Conservation (phyloP, 2,888 invertebrate species). For the Spatulosminthurus flaviceps region DNA sequence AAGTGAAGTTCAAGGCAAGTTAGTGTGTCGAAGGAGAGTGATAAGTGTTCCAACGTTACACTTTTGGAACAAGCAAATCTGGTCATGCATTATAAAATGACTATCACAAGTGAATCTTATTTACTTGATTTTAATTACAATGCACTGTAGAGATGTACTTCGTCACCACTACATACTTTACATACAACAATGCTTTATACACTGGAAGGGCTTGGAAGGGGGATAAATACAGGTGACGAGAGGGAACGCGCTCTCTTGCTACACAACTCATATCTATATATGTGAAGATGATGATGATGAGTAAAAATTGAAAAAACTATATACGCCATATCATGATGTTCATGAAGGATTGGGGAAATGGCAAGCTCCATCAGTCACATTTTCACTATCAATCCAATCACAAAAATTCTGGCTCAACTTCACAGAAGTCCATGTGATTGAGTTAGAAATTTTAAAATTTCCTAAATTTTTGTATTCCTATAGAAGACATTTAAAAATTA, state of each 20-base stretch:
- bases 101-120: constrained; percentile 18
- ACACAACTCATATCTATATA: too few species aligned
- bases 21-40: constrained; percentile 29
- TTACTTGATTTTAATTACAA: neutral
- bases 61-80: constrained; percentile 26
- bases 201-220: neutral
- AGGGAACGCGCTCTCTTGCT: too few species aligned
- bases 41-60: constrained; percentile 41
- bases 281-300: too few species aligned
- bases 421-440: too few species aligned
- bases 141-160: neutral
- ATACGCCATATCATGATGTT: neutral
- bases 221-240: neutral
- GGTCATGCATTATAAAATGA: neutral
- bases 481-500: too few species aligned
- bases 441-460: too few species aligned
- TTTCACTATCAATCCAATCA: neutral
- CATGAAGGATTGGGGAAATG: neutral
- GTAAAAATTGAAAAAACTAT: neutral
- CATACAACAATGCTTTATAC: neutral
- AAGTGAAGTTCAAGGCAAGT: constrained; percentile 16
- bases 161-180: neutral
- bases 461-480: too few species aligned
- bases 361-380: neutral
- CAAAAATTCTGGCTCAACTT: neutral